A percentile compares a stretch with the other conserved stretches of the same genome.
Evolutionary conservation across 2,113 vertebrate genomes (phyloP).

Genomic region (Salvelinus sp.): DNA sequence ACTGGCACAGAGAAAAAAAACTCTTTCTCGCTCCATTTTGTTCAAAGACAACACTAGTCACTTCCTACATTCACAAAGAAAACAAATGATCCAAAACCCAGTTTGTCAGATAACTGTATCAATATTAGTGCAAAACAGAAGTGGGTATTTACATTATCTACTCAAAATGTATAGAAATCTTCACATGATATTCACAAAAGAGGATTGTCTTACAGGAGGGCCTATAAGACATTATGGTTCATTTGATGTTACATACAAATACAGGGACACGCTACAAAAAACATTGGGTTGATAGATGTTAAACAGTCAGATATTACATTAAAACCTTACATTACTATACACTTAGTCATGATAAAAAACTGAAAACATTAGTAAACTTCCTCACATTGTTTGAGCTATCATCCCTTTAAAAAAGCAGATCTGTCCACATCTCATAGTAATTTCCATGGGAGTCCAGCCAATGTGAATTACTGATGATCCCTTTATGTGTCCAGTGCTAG

Average conservation of each 20-base stretch:
- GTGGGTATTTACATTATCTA: neutral
- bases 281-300: neutral
- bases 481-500: neutral
- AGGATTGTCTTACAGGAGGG: neutral
- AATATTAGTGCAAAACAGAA: constrained; percentile 51
- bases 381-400: constrained; percentile 10
- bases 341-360: neutral
- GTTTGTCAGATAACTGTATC: neutral
- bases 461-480: neutral
- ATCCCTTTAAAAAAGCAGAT: constrained; percentile 21
- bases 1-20: constrained; percentile 8
- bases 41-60: no score
- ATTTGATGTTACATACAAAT: constrained; percentile 19
- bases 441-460: neutral
- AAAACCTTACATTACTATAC: neutral
- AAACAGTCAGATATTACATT: neutral
- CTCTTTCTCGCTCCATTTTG: neutral
- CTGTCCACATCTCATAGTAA: neutral
- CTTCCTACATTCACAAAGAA: constrained; percentile 12
- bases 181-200: neutral
- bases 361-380: neutral
- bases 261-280: neutral
- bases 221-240: constrained; percentile 9
- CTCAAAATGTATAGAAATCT: neutral
- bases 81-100: constrained; percentile 6